Evolutionary conservation across 2,797 vertebrate genomes (phyloP), one percentile per base, ranked within the genome.

Genomic region (Lacerta viridis): DNA sequence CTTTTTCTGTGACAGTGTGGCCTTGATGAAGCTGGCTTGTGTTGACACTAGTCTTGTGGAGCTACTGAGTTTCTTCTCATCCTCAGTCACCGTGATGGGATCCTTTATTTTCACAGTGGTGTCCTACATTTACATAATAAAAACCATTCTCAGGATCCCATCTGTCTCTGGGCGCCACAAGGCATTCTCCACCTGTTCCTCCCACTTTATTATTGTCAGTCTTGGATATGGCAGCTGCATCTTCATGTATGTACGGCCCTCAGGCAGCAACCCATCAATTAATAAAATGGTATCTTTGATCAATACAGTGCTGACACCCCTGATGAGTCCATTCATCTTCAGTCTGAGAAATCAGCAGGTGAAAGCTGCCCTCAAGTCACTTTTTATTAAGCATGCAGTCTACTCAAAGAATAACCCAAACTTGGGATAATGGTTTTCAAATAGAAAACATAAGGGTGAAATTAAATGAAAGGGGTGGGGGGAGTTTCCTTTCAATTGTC

Each of bases 171-270:
- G 94, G 79, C 89, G 92, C 33, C 87, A 85, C 85, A 96, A 93
- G 74, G 91, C 95, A 80, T 96, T 96, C 85, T 94, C 95, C 2
- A 93, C 92, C 3, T 95, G 94, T 20, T 93, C 92, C 41, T 95
- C 95, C 41, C 93, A 95, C 71, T 90, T 96, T 15, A 93, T 86
- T 3, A 84, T 95, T 5, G 87, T 95, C 27, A 92, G 91, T 39
- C 91, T 96, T 83, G 94, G 93, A 66, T 96, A 96, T 10, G 93
- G 95, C 41, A 96, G 94, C 50, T 95, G 93, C 84, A 95, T 96
- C 29, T 95, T 95, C 90, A 95, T 95, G 92, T 96, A 95, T 5
- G 46, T 96, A 80, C 59, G 84, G 9, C 84, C 93, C 0, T 93
- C 91, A 74, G 92, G 91, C 13, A 50, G 41, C 8, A 84, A 90